These are phyloP conservation scores for Oxygymnocypris stewartii DNA, from an alignment of 2,113 vertebrate species.

Conservation along the genomic window DNA sequence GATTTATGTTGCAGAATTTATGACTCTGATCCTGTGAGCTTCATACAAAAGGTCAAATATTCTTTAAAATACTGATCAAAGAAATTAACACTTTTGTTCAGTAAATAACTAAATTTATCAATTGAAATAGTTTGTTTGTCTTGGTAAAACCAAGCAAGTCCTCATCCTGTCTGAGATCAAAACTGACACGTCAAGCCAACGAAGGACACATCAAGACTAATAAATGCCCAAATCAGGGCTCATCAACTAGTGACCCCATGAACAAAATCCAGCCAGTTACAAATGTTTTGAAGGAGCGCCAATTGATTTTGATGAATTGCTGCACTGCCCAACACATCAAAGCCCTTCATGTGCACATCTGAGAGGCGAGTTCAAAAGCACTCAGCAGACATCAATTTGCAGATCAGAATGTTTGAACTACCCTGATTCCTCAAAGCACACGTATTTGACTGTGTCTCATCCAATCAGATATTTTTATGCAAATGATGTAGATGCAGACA, in stretches of 20 bases:
- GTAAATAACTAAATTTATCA: background rate
- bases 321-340: conserved; percentile 11
- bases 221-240: background rate
- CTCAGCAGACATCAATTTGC: conserved; percentile 1
- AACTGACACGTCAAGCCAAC: background rate
- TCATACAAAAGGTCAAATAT: background rate
- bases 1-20: background rate
- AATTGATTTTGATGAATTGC: conserved; percentile 15
- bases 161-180: background rate
- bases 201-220: conserved; percentile 14
- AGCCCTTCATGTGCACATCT: background rate
- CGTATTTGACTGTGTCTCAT: too few relatives aligned
- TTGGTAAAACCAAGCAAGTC: conserved; percentile 3
- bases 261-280: background rate
- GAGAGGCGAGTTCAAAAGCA: background rate
- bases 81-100: background rate
- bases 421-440: background rate
- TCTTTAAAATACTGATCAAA: background rate
- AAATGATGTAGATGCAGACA: background rate
- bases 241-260: background rate
- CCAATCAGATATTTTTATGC: background rate
- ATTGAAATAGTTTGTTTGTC: background rate
- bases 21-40: background rate
- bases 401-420: background rate
- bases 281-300: background rate